These are phyloP conservation scores for Polydrusus cervinus DNA, from an alignment of 2,888 invertebrate genomes.

Conservation along the genomic window DNA sequence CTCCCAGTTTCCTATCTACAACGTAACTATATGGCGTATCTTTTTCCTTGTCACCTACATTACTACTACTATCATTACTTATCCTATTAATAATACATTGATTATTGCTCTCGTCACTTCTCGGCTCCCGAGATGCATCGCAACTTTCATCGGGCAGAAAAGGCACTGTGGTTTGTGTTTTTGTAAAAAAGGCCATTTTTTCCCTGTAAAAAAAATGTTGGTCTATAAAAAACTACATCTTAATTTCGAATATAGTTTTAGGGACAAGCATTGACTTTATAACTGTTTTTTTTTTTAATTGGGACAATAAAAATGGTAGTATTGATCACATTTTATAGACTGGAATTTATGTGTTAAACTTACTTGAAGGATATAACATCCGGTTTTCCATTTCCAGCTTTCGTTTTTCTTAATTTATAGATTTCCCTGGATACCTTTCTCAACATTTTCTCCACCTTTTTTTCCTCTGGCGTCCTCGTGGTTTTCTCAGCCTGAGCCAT, in stretches of 20 bases:
- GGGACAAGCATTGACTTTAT: not conserved
- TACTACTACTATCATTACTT: conserved; percentile 17
- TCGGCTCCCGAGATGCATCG: conserved; percentile 55
- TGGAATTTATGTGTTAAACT: conserved; percentile 71
- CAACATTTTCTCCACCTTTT: conserved; percentile 85
- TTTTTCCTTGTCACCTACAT: conserved; percentile 59
- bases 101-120: conserved; percentile 63
- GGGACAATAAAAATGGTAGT: no score
- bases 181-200: conserved; percentile 97
- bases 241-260: not conserved
- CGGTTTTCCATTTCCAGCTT: conserved; percentile 90
- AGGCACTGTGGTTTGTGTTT: conserved; percentile 84
- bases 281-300: not conserved
- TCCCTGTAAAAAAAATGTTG: conserved; percentile 79
- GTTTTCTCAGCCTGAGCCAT: conserved; percentile 75
- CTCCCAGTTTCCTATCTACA: conserved; percentile 87
- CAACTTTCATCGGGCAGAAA: conserved; percentile 78
- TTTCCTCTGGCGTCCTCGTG: conserved; percentile 77
- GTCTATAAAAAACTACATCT: not conserved
- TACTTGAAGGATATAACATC: conserved; percentile 95
- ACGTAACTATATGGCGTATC: conserved; percentile 84
- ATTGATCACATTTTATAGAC: no score
- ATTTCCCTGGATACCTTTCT: conserved; percentile 93
- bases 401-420: conserved; percentile 89
- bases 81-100: conserved; percentile 58